Conservation (phyloP, 2,113 vertebrate genomes). For the Gallinago media region DNA sequence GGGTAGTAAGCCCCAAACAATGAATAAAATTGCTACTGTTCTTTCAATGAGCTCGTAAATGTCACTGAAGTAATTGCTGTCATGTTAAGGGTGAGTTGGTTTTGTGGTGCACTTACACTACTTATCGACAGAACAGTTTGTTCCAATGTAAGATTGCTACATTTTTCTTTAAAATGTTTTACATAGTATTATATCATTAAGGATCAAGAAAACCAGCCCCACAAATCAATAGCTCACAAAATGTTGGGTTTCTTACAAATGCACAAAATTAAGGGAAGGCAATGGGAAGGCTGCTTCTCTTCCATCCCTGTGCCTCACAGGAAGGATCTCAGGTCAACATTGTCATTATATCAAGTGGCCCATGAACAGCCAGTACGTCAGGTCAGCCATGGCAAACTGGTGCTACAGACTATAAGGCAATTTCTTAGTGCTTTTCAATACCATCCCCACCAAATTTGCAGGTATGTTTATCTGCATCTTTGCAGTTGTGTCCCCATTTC, state of each 20-base stretch:
- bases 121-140: constrained; percentile 54
- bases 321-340: neutral
- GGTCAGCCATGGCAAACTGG: neutral
- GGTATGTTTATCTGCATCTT: neutral
- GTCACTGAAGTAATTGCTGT: constrained; percentile 42
- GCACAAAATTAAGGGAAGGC: constrained; percentile 29
- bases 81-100: constrained; percentile 54
- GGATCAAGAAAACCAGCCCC: neutral
- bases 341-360: neutral
- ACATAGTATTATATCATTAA: constrained; percentile 1
- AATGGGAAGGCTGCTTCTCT: neutral
- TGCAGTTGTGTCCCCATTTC: neutral
- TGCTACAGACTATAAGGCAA: neutral
- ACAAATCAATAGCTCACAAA: constrained; percentile 23
- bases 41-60: constrained; percentile 41
- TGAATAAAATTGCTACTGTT: constrained; percentile 42
- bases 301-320: neutral
- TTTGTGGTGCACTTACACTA: constrained; percentile 15
- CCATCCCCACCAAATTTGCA: neutral
- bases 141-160: neutral
- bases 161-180: constrained; percentile 37
- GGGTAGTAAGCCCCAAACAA: constrained; percentile 46
- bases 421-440: neutral
- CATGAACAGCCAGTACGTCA: neutral
- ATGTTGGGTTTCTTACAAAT: neutral